Evolutionary conservation across 2,113 vertebrate genomes (phyloP).

Genomic region (Mastomys natalensis): DNA sequence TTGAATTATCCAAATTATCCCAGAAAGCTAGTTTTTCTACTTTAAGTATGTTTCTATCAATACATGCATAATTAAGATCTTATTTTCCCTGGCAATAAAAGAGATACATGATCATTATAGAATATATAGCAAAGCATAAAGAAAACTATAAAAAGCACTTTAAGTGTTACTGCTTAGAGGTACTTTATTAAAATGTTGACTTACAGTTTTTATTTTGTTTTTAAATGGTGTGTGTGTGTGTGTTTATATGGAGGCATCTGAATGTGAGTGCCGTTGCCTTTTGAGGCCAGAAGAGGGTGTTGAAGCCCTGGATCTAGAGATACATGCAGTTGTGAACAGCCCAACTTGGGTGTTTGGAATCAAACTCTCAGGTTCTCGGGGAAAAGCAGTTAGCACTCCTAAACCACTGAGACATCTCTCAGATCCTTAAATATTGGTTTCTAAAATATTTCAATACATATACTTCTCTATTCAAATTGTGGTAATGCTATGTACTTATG

Average conservation of each 20-base stretch:
- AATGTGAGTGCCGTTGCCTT: not conserved
- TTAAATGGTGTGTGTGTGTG: not conserved
- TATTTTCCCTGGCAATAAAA: conserved; percentile 9
- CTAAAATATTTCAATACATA: not conserved
- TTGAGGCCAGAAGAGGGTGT: not conserved
- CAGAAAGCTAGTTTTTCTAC: not conserved
- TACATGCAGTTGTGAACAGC: not conserved
- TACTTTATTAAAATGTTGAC: not conserved
- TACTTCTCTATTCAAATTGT: not conserved
- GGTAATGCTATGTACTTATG: not conserved
- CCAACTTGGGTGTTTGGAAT: not conserved
- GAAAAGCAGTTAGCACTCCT: not conserved
- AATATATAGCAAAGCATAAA: conserved; percentile 28
- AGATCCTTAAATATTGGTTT: not conserved
- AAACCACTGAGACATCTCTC: not conserved
- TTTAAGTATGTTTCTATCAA: conserved; percentile 23
- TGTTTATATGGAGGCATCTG: not conserved
- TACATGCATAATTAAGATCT: conserved; percentile 20
- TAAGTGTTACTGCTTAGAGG: not conserved
- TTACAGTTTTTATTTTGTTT: not conserved
- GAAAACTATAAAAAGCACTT: conserved; percentile 44
- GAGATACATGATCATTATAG: conserved; percentile 14
- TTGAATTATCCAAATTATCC: conserved; percentile 35
- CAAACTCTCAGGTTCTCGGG: not conserved
- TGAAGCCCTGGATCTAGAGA: not conserved